Base-by-base conservation (phyloP, 2,113 vertebrate genomes). In the Rhadina sibilatrix region DNA sequence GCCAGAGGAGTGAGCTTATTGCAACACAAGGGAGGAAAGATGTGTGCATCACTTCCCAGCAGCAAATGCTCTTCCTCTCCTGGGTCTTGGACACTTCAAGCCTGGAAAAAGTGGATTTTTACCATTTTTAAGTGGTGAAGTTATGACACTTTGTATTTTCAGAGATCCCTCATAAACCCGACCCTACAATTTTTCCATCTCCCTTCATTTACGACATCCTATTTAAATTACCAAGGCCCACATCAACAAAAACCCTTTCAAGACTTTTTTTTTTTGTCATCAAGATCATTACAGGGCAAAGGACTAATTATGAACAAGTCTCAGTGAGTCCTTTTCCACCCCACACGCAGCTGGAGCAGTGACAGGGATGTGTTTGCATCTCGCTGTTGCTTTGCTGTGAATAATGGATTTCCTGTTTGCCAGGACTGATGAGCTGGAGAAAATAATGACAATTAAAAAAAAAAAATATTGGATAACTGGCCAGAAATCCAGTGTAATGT, bases 361-460 rank as follows among this genome's bases (percentile, higher is more conserved):
- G 0, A 1, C 28, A 79, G 60, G 37, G 42, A 71, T 0, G 0
- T 16, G 33, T 77, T 69, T 83, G 64, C 70, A 79, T 85, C 93
- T 92, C 5, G 0, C 38, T 23, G 4, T 47, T 71, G 15, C 50
- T 80, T 38, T 42, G 59, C 77, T 16, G 5, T 50, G 44, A 95
- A 40, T 87, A 83, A 94, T 53, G 64, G 77, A 35, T 91, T 93
- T 91, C 68, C 90, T 87, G 38, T 75, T 93, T 63, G 75, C 80
- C 79, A 69, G 74, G 15, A 42, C n/a, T 70, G 78, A 90, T 38
- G 56, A 92, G 61, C 70, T 83, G 57, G 79, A 94, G 53, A 74
- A 90, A 96, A 82, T 90, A 75, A 85, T 13, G 31, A 21, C 52
- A 57, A 91, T 20, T 57, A 8, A 57, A 66, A 86, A 57, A 61